Percentiles rank a stretch among this genome's conserved stretches.
phyloP scores from a whole-genome alignment of 2,888 invertebrate species.

The Crocallis elinguaria region DNA sequence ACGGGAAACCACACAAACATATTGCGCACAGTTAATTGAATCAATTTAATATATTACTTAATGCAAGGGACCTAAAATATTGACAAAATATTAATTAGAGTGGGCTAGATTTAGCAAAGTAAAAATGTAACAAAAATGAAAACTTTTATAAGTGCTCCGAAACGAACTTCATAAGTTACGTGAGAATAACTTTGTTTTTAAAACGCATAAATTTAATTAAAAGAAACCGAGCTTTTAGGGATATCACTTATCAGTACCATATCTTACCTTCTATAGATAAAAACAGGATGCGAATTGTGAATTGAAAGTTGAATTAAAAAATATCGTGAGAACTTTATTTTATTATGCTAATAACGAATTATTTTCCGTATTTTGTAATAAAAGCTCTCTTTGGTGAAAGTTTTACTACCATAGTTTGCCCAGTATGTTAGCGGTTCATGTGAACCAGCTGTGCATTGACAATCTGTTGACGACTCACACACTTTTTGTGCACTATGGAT shows the following conservation, averaged over 20 bases:
- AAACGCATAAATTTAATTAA: slow-evolving; percentile 2
- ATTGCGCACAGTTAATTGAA: no score
- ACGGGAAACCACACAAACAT: no score
- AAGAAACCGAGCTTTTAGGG: slow-evolving; percentile 2
- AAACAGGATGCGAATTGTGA: slow-evolving; percentile 25
- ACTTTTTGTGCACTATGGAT: no score
- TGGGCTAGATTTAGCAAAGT: no score
- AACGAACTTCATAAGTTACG: neutral
- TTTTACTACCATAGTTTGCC: no score
- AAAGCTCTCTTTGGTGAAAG: neutral
- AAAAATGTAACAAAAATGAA: no score
- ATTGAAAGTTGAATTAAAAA: slow-evolving; percentile 12
- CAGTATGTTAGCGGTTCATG: no score
- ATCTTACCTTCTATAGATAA: slow-evolving; percentile 6
- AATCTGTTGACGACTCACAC: no score
- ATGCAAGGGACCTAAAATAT: no score
- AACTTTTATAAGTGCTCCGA: neutral
- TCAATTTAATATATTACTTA: no score
- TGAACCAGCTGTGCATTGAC: no score
- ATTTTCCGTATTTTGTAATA: neutral
- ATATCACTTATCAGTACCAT: slow-evolving; percentile 26
- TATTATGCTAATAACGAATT: neutral
- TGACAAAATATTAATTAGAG: no score
- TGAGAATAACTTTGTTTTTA: slow-evolving; percentile 4
- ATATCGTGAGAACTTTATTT: slow-evolving; percentile 16